phyloP scores from a whole-genome alignment of 1,140 invertebrate species.

The Conus ventricosus region DNA sequence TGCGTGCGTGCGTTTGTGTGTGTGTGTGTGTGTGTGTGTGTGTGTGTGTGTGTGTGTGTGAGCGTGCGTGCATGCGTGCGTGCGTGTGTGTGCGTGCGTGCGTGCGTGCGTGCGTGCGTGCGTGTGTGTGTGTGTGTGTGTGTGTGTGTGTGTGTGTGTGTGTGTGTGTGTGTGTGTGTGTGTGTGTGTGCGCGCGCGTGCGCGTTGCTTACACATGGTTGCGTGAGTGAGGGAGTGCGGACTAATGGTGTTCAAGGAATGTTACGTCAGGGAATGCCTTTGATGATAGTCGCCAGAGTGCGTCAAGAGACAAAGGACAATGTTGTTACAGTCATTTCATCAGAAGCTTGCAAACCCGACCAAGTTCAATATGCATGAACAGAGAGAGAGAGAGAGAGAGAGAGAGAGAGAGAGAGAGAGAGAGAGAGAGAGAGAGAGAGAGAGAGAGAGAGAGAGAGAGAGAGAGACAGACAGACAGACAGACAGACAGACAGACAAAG shows the following conservation, averaged over 20 bases:
- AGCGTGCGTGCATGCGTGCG: background rate
- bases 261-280: too few relatives aligned
- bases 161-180: too few relatives aligned
- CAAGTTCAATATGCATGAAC: background rate
- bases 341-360: too few relatives aligned
- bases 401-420: background rate
- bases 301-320: too few relatives aligned
- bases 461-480: background rate
- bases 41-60: background rate
- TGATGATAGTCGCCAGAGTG: too few relatives aligned
- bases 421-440: slow-evolving; percentile 10
- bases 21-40: background rate
- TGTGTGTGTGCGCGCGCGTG: too few relatives aligned
- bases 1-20: background rate
- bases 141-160: too few relatives aligned
- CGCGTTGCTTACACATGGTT: too few relatives aligned
- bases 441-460: slow-evolving; percentile 2
- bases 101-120: background rate
- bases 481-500: background rate
- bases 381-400: background rate
- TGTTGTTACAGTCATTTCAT: too few relatives aligned
- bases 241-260: too few relatives aligned
- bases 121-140: background rate
- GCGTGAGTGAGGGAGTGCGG: too few relatives aligned
- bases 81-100: background rate